Base-by-base conservation (phyloP, 2,888 invertebrate species). In the Loripinus fragilis region DNA sequence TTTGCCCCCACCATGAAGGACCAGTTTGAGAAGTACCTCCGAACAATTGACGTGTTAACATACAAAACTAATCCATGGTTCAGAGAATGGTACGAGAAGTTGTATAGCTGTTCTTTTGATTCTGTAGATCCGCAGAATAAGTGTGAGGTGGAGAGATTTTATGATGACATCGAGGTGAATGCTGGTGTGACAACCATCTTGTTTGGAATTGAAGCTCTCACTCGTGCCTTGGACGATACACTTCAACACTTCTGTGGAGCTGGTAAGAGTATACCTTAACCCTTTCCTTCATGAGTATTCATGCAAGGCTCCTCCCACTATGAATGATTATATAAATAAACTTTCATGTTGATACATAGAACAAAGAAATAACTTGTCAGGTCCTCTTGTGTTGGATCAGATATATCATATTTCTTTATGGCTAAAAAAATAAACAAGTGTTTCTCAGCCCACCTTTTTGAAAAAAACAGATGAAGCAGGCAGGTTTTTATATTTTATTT, bases 61-160 rank as follows among this genome's bases (percentile, higher is more conserved):
- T 86, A 91, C 76, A 85, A 65, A 20, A 72, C 75, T 7, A 92
- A 93, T 64, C 92, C 92, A 1, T 93, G 92, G 91, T 88, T 91
- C 70, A 81, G 71, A 38, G 91, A 91, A 55, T 92, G 90, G 91
- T 92, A 87, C 70, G 87, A 91, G 74, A 72, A 78, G 7, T 71
- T 85, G 12, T 86, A 85, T 64, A 75, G 90, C 73, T 93, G 92
- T 71, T 89, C 85, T 25, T 68, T 91, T 17, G 87, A 79, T 38
- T 73, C 78, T 0, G 75, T 65, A 20, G 76, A 45, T 10, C 78
- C 76, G 17, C 30, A 76, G 35, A 71, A 66, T 17, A 5, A 41
- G 42, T 90, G 90, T 76, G 41, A 69, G 0, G 79, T 70, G 60
- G 25, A 67, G 10, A 81, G 74, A 33, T 76, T 64, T 42, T 76